Conservation (phyloP, 2,888 invertebrate genomes). For the Cerastoderma edule region DNA sequence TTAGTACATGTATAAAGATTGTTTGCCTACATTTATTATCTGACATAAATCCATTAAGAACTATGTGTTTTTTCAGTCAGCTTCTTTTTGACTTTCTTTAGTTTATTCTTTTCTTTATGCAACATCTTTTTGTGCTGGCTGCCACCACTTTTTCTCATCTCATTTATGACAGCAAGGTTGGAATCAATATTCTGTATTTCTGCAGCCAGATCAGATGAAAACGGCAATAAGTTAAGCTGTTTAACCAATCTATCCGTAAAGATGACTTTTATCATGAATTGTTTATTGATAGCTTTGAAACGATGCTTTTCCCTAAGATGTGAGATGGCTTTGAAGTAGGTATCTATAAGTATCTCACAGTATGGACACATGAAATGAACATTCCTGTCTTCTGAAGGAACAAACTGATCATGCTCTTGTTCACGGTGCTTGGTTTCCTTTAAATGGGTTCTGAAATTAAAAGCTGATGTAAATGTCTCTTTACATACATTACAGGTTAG, state of each 20-base stretch:
- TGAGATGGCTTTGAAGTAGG: not conserved
- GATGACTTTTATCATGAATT: not conserved
- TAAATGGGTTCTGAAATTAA: not conserved
- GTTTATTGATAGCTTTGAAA: not conserved
- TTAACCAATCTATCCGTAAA: not conserved
- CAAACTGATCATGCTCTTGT: not conserved
- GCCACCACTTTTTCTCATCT: not conserved
- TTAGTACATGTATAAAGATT: too few species aligned
- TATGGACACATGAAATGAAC: not conserved
- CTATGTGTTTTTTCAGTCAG: too few species aligned
- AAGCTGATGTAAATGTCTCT: not conserved
- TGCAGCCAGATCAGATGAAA: not conserved
- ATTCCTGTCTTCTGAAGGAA: not conserved
- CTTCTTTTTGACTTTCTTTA: too few species aligned
- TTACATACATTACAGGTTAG: not conserved
- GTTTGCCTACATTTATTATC: too few species aligned
- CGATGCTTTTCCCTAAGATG: not conserved
- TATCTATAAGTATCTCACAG: not conserved
- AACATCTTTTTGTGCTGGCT: too few species aligned
- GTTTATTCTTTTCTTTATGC: too few species aligned
- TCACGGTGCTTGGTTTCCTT: not conserved
- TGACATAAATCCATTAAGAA: too few species aligned
- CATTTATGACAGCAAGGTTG: not conserved
- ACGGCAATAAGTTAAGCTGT: not conserved
- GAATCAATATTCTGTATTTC: not conserved